Base-by-base conservation (phyloP, 2,797 vertebrate species). In the Menidia menidia region DNA sequence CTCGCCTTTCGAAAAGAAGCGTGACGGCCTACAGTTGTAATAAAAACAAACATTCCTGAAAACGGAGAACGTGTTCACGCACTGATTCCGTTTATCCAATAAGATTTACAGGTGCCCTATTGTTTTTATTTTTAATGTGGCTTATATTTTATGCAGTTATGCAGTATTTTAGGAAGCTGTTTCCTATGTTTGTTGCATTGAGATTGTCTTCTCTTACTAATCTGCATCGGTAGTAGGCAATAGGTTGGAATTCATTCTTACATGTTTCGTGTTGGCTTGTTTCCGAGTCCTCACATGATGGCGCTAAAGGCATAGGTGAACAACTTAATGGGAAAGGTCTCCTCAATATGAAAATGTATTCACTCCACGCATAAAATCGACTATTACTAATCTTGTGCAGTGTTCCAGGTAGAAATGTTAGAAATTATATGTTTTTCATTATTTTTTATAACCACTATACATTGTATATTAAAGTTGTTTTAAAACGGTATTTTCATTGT, bases 31-130 rank as follows among this genome's bases (percentile, higher is more conserved):
- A 10, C 0, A 2, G 0, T 14, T 1, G 7, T 0, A 0, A 0
- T 1, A 32, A 66, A 86, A 92, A 80, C 83, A 64, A 87, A 50
- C 78, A 11, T 0, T 1, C 59, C 64, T 19, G 0, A 41, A 2
- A 51, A 12, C 33, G 30, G 44, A 4, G 2, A 11, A 3, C 45
- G n/a, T 73, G 3, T 4, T 12, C 48, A 42, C 84, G 74, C 72
- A 81, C 66, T 73, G 60, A 68, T 48, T 0, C 3, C 0, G 8
- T 25, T 60, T 50, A 33, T 71, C 52, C 63, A 71, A 10, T 63
- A 16, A 0, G 0, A 43, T 32, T 33, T 16, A 58, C 59, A 7
- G 6, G 7, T 1, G 10, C 1, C 0, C 4, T 73, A 48, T 35
- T 0, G 1, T 48, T 70, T 39, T 16, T 0, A 35, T 16, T 43